These are phyloP conservation scores for Cyprinodon brontotheroides DNA, from an alignment of 2,113 vertebrate genomes.

Conservation along the genomic window DNA sequence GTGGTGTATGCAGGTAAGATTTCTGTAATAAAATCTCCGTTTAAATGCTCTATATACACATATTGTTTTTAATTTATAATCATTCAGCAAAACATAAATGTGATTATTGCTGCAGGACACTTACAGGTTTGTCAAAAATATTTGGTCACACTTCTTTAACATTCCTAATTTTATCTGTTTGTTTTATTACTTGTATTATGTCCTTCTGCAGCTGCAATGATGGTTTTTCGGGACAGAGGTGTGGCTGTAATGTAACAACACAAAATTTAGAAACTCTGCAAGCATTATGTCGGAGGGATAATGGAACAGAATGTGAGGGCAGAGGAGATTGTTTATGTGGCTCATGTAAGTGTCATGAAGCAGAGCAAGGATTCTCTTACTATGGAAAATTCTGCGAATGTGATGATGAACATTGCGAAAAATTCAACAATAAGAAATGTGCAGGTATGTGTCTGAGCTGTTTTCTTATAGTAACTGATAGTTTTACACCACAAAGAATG, in stretches of 20 bases:
- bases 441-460: slow-evolving; percentile 73
- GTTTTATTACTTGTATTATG: not conserved
- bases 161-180: not conserved
- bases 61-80: not conserved
- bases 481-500: not conserved
- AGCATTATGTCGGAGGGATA: slow-evolving; percentile 81
- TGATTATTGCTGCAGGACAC: too few relatives aligned
- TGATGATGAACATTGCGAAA: slow-evolving; percentile 87
- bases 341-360: slow-evolving; percentile 84
- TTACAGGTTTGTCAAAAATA: not conserved
- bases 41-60: not conserved
- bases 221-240: slow-evolving; percentile 82
- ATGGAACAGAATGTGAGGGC: slow-evolving; percentile 86
- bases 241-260: slow-evolving; percentile 83
- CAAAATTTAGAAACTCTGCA: slow-evolving; percentile 80
- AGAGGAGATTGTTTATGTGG: slow-evolving; percentile 93
- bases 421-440: slow-evolving; percentile 77
- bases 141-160: too few relatives aligned
- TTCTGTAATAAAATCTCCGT: slow-evolving; percentile 6
- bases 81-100: too few relatives aligned
- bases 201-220: slow-evolving; percentile 76
- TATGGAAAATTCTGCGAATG: slow-evolving; percentile 87
- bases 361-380: slow-evolving; percentile 72
- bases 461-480: not conserved
- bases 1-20: slow-evolving; percentile 91